Base-by-base conservation (phyloP, 2,113 vertebrate species). In the Phyllostomus discolor region DNA sequence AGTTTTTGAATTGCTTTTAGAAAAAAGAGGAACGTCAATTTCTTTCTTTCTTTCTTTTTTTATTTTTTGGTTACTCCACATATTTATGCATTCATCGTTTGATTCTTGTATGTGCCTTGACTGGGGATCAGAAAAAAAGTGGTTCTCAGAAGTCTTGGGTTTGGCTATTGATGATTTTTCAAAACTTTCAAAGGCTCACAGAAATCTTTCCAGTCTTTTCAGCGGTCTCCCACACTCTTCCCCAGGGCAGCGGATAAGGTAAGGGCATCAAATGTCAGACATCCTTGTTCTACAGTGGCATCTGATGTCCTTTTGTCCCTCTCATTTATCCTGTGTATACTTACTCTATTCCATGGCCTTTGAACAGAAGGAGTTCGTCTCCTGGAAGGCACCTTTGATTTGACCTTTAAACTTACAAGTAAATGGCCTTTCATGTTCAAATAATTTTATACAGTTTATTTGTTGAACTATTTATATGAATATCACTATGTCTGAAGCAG, bases 221-320 rank as follows among this genome's bases (percentile, higher is more conserved):
- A 75, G 43, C 88, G 69, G 70, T 86, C 46, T 96, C 4, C 93
- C 43, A 64, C 64, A 91, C 15, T 78, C 70, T 92, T 96, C 57
- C 89, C 10, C 69, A 19, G 4, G 70, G 33, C 35, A 70, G 75
- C 57, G 64, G 76, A 96, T 84, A 31, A 97, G 97, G 62, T 38
- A 94, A 93, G 20, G 67, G 20, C 15, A 93, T 78, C 94, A 93
- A 72, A 10, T 80, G 38, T 91, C 86, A 96, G 69, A 78, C 4
- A 85, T 7, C 64, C 41, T 5, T 67, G 90, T 89, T 38, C 8
- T 66, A 72, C 46, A 79, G n/a, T 94, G 92, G 83, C 38, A 70
- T 80, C 89, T 89, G 26, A 73, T 91, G 17, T 97, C 67, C 67
- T 96, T 97, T 90, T 85, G 12, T 81, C 93, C 96, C 95, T 97